Percentiles rank a stretch among this genome's conserved stretches.
Conservation (phyloP, 2,797 vertebrate species). For the Mastacembelus armatus region DNA sequence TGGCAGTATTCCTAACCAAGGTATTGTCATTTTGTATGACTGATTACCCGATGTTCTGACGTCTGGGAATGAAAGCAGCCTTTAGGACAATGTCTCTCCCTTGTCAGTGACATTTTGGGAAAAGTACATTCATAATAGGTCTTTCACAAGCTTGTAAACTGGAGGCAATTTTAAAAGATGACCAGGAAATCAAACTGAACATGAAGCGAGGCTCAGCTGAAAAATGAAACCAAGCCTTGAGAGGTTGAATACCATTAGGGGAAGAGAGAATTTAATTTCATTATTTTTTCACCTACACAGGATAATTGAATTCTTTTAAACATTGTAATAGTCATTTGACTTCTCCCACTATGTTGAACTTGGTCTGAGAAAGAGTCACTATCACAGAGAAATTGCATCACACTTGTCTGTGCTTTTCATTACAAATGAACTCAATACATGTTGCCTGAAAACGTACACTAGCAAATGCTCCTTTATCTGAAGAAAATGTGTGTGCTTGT, state of each 20-base stretch:
- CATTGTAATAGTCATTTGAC: constrained; percentile 4
- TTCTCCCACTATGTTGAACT: constrained; percentile 10
- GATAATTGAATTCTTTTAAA: constrained; percentile 23
- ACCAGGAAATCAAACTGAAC: neutral
- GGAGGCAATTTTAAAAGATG: constrained; percentile 4
- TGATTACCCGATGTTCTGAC: neutral
- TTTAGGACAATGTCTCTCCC: neutral
- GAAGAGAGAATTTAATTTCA: constrained; percentile 15
- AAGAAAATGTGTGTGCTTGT: neutral
- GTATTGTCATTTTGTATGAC: too few species aligned
- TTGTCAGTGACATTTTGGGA: neutral
- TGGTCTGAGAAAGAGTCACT: too few species aligned
- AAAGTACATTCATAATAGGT: neutral
- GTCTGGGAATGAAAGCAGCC: neutral
- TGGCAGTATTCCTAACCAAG: neutral
- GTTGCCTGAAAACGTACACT: neutral
- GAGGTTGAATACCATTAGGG: neutral
- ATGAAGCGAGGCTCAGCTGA: neutral
- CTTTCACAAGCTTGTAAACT: neutral
- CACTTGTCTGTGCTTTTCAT: constrained; percentile 8
- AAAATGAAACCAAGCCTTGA: neutral
- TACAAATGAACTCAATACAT: constrained; percentile 4
- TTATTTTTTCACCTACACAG: neutral
- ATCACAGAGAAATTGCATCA: too few species aligned
- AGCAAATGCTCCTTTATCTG: neutral